Percentiles rank a stretch among this genome's conserved stretches.
Evolutionary conservation across 2,113 vertebrate species (phyloP).

Genomic region (Paracyprichromis sp.): DNA sequence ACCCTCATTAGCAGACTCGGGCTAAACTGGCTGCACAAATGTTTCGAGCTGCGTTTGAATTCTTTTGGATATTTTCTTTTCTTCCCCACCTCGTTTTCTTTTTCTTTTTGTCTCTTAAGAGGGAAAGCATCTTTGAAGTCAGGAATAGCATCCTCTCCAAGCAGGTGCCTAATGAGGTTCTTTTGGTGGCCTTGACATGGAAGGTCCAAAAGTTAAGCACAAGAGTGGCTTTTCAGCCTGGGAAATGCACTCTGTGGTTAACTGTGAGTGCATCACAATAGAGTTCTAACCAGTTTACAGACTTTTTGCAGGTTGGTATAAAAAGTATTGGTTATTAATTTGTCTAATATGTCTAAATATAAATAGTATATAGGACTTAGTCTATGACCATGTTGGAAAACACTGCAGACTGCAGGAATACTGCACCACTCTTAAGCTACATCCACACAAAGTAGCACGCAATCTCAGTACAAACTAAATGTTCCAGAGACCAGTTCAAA

Average conservation of each 20-base stretch:
- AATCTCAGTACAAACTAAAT: rapidly evolving
- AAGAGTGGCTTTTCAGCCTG: background rate
- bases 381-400: background rate
- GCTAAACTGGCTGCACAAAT: background rate
- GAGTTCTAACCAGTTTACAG: background rate
- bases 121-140: background rate
- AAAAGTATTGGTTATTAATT: background rate
- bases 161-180: constrained; percentile 14
- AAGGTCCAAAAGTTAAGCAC: constrained; percentile 15
- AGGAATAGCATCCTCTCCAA: background rate
- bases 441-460: background rate
- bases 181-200: constrained; percentile 2
- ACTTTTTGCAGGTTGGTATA: background rate
- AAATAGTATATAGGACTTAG: background rate
- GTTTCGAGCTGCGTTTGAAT: background rate
- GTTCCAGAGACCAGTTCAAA: background rate
- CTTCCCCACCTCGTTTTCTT: background rate
- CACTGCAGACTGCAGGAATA: background rate
- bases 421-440: background rate
- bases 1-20: constrained; percentile 11
- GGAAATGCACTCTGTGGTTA: background rate
- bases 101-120: background rate
- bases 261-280: background rate
- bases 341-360: background rate
- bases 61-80: background rate